phyloP scores from a whole-genome alignment of 2,113 vertebrate genomes.

The Trogon melanurus region DNA sequence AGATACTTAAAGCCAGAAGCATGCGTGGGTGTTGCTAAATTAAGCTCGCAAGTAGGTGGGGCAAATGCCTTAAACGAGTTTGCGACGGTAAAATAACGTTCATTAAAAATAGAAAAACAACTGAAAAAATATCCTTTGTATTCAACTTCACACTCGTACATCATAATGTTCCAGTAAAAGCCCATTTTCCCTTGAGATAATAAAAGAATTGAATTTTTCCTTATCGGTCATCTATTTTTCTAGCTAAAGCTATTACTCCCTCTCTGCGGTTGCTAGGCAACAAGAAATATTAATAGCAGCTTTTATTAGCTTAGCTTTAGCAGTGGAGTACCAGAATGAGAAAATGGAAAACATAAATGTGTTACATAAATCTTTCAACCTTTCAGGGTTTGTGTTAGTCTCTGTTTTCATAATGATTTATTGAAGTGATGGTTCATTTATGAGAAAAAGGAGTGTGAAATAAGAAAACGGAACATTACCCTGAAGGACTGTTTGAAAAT shows the following conservation, averaged over 20 bases:
- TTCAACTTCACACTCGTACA: conserved; percentile 92
- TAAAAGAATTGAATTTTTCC: conserved; percentile 99
- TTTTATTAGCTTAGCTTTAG: conserved; percentile 99
- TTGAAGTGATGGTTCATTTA: conserved; percentile 98
- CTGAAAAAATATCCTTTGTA: conserved; percentile 80
- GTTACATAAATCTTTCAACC: conserved; percentile 99
- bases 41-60: conserved; percentile 69
- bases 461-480: conserved; percentile 99
- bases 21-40: conserved; percentile 74
- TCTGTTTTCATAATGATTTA: conserved; percentile 99
- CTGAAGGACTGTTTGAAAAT: conserved; percentile 98
- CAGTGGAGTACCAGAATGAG: conserved; percentile 99
- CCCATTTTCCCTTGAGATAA: conserved; percentile 99
- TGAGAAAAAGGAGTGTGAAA: conserved; percentile 95
- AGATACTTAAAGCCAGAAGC: conserved; percentile 65
- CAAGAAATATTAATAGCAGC: conserved; percentile 99
- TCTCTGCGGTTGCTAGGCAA: conserved; percentile 97
- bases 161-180: conserved; percentile 98
- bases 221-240: conserved; percentile 99
- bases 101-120: conserved; percentile 85
- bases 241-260: conserved; percentile 99
- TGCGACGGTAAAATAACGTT: conserved; percentile 78
- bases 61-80: conserved; percentile 71
- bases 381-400: conserved; percentile 96
- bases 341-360: conserved; percentile 99